Evolutionary conservation across 2,113 vertebrate genomes (phyloP), one percentile per base, ranked within the genome.

Genomic region (Rousettus leschenaultii): DNA sequence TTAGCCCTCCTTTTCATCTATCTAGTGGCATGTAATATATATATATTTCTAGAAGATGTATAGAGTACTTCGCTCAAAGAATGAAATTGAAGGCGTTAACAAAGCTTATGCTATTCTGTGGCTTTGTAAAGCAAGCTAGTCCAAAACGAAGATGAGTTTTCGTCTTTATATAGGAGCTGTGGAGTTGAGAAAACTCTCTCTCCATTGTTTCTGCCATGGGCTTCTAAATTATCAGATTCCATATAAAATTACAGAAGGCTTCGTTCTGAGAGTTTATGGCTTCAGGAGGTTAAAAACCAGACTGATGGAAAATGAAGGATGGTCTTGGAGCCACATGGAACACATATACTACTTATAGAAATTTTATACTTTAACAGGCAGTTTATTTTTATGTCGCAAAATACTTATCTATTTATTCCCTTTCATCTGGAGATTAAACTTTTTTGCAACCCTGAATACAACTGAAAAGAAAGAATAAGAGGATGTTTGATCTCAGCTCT

Each of bases 301-400:
- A 61, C 22, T 95, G 48, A 63, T 86, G 53, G 78, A 84, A 89
- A 93, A 91, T 51, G 38, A 96, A 95, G 71, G n/a, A 71, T 48
- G 33, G 38, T 79, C 51, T 96, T 97, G 89, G 82, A 96, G 45
- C 75, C 33, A 70, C 63, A 95, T 96, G 91, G 78, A 91, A 93
- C 82, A 79, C 24, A 61, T 59, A 93, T 18, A 73, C 68, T 48
- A 57, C 21, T 94, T 96, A 84, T 61, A 94, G 95, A 96, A 96
- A 97, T 77, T 89, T 91, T 75, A 91, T 65, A 86, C 70, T 61
- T 93, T 97, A 88, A 96, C 35, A 77, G 51, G 84, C 66, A 95
- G 95, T 91, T 96, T 96, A 92, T 97, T 98, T 97, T 96, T 93
- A 91, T 95, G 53, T 13, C 2, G 18, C 45, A 70, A 86, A 96